Conservation (phyloP, 1,140 invertebrate species). For the Hylaeus anthracinus region DNA sequence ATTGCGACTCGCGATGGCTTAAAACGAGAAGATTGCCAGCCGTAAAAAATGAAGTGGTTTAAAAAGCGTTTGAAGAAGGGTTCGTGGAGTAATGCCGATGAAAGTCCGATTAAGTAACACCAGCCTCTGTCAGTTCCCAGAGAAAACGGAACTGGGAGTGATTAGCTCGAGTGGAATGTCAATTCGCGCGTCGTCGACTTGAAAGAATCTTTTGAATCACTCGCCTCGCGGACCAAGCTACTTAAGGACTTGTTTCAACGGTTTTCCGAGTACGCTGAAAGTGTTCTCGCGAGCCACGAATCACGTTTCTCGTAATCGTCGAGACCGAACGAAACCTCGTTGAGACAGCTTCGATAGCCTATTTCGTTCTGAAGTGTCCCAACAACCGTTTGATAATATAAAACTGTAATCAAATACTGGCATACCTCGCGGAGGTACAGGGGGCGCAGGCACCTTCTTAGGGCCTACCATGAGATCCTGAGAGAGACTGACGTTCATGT, state of each 20-base stretch:
- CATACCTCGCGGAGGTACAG: constrained; percentile 72
- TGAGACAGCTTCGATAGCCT: not conserved
- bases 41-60: not conserved
- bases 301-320: not conserved
- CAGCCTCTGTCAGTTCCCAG: not conserved
- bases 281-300: not conserved
- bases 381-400: too few relatives aligned
- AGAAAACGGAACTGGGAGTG: constrained; percentile 3
- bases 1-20: too few relatives aligned
- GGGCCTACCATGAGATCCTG: constrained; percentile 60
- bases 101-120: constrained; percentile 23
- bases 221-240: not conserved
- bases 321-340: not conserved
- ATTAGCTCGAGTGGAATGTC: constrained; percentile 13
- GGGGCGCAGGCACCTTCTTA: constrained; percentile 72
- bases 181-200: constrained; percentile 3
- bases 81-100: not conserved
- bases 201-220: constrained; percentile 12
- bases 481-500: constrained; percentile 70
- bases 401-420: not conserved
- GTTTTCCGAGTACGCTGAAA: not conserved
- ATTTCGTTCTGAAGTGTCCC: not conserved
- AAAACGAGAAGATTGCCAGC: not conserved
- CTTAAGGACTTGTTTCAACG: constrained; percentile 5
- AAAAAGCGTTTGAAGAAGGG: not conserved